Evolutionary conservation across 2,113 vertebrate genomes (phyloP).

Genomic region (Cathartes aura): DNA sequence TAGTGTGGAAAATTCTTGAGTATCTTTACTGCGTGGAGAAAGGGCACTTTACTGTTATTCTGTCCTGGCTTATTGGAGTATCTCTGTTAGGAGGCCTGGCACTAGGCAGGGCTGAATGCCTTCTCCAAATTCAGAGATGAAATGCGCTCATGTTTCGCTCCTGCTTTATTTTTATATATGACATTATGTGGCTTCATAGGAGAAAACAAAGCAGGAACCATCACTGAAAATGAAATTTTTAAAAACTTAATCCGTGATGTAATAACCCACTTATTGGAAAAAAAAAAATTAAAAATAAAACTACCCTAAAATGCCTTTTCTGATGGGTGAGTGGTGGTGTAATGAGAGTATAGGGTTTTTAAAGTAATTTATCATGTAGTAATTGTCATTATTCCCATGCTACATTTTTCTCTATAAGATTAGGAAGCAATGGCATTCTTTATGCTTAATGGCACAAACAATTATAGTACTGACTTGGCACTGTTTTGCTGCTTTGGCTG

Average conservation of each 20-base stretch:
- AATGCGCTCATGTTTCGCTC: background rate
- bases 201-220: background rate
- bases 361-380: background rate
- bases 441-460: conserved; percentile 61
- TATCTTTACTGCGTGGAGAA: background rate
- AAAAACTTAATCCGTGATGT: background rate
- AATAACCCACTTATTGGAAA: background rate
- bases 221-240: background rate
- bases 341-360: background rate
- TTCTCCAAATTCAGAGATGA: conserved; percentile 1
- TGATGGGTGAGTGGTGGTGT: background rate
- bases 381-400: background rate
- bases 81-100: background rate
- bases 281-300: background rate
- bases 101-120: background rate
- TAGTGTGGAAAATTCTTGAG: background rate
- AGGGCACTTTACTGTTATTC: background rate
- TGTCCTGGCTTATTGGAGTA: background rate
- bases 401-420: background rate
- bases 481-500: conserved; percentile 28
- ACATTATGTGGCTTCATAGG: background rate
- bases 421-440: conserved; percentile 58
- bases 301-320: background rate
- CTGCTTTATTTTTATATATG: background rate
- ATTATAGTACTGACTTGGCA: conserved; percentile 54